Evolutionary conservation across 2,888 invertebrate species (phyloP), one percentile per base, ranked within the genome.

Genomic region (Oscheius sp.): DNA sequence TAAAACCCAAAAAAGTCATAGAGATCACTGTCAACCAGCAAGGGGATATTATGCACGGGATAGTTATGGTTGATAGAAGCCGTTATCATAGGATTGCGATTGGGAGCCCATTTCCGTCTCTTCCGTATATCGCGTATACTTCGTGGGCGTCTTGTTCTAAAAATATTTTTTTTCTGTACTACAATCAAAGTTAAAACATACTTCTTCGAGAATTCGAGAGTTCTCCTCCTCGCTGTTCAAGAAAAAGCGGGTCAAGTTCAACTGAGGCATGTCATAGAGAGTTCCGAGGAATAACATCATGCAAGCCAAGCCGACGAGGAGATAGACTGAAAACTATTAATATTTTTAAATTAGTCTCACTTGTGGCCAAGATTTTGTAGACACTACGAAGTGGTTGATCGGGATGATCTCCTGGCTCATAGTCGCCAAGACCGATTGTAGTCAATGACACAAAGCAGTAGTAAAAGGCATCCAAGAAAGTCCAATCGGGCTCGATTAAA

Each of bases 371-470:
- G 64, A 93, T 91, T 90, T 94, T 94, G 88, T 94, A 94, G 17
- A 93, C 79, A 0, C 93, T 92, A 48, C 93, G 89, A 88, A 91
- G 91, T n/a, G 90, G 90, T 86, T 93, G 92, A 77, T 91, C 90
- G 0, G 92, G 91, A 10, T 91, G 90, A 86, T 93, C 93, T 0
- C 93, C 93, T 0, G 94, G 94, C 76, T 94, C 93, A 88, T 93
- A 93, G 88, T 94, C 94, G 46, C 82, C 94, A 2, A 94, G 90
- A 15, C 94, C 93, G 84, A 94, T 92, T 73, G 94, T 94, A 27
- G 94, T 93, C 76, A 94, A 89, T 15, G 93, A 93, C 82, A 94
- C 92, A 89, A 94, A 93, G 88, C 93, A 94, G 88, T 93, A 94
- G 88, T 94, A 94, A 85, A 94, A 90, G 0, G 93, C 92, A 88